Evolutionary conservation across 2,113 vertebrate species (phyloP), one percentile per base, ranked within the genome.

Genomic region (Capreolus pygargus): DNA sequence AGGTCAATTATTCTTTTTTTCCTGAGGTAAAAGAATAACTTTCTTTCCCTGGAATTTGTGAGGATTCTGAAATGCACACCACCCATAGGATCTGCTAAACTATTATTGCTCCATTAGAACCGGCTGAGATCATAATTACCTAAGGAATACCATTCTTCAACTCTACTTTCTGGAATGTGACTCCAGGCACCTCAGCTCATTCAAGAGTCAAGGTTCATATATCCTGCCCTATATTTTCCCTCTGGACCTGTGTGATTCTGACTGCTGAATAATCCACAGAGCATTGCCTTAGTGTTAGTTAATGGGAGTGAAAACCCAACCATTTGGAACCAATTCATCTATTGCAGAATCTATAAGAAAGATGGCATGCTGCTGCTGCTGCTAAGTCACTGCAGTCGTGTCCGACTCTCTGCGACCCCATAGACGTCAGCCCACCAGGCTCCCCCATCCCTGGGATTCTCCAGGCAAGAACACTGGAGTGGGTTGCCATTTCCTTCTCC

Each of bases 1-100:
- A 98, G 92, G 52, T 97, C 74, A 95, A 86, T 98, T 98, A 95
- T 21, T 95, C 28, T 97, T 95, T 96, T 83, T 89, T 50, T 79
- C 95, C 87, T 87, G 86, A 79, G 85, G 58, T 57, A 61, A 95
- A 96, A 96, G 58, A 91, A 91, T 92, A 96, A 88, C 88, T 96
- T 15, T 0, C 54, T 89, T 57, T 93, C 52, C 70, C n/a, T 92
- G 45, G 36, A 91, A 95, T 21, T 87, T 76, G 93, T 25, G 89
- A 96, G n/a, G 67, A 58, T 16, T 94, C 67, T 94, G 79, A 98
- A 98, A 97, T 94, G 78, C 67, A 95, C 91, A 94, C 60, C 13
- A 86, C 74, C 33, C 83, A 92, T 52, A 94, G 86, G 96, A 47
- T 36, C 10, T 93, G 70, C 11, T 97, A 89, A 94, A 28, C 6